phyloP scores from a whole-genome alignment of 1,140 invertebrate genomes.

The Drosophila melanica region DNA sequence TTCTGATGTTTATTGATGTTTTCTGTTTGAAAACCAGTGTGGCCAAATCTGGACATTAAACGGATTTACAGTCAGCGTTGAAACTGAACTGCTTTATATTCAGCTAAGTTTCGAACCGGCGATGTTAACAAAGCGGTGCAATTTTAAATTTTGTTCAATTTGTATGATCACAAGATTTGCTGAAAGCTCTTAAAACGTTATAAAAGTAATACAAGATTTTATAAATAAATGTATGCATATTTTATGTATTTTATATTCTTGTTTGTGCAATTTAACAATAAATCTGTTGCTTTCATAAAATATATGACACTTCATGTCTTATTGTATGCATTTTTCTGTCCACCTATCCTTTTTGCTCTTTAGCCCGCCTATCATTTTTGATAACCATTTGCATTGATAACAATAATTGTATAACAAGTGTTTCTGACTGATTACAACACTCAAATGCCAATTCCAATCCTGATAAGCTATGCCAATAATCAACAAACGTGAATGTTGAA shows the following conservation, averaged over 20 bases:
- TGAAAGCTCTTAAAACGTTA: no score
- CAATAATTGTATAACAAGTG: neutral
- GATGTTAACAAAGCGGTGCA: constrained; percentile 12
- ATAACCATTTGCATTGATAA: constrained; percentile 1
- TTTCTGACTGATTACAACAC: constrained; percentile 41
- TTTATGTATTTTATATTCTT: no score
- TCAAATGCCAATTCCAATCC: constrained; percentile 33
- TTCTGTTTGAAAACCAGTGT: neutral
- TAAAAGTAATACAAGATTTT: no score
- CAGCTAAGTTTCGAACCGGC: constrained; percentile 8
- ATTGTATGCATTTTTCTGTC: neutral
- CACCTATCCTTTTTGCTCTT: neutral
- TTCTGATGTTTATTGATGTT: no score
- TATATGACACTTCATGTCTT: neutral
- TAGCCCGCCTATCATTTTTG: neutral
- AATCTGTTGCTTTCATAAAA: neutral
- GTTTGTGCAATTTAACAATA: neutral
- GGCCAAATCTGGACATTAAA: neutral
- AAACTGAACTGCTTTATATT: neutral
- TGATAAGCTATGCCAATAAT: constrained; percentile 11
- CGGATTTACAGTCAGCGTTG: neutral
- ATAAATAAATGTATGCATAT: no score
- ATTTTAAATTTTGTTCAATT: neutral
- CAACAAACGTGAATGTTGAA: constrained; percentile 15
- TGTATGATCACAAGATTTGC: neutral